Percentiles rank a stretch among this genome's conserved stretches.
Conservation (phyloP, 30 jellyfish, hydroid and myxozoan species). For the Haliclystus octoradiatus region DNA sequence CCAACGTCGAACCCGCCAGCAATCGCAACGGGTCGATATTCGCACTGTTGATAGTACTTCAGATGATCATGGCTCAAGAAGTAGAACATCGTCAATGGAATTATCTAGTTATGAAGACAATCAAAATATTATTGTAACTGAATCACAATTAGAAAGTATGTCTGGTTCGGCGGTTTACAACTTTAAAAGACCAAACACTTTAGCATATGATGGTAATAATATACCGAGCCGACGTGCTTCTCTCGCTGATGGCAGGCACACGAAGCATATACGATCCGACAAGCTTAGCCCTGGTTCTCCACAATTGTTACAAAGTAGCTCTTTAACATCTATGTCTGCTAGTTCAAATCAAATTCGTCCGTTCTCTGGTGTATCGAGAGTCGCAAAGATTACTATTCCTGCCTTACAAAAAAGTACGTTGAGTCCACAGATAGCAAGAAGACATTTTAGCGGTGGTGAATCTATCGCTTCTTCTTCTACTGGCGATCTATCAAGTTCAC, state of each 20-base stretch:
- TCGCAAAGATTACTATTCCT: conserved; percentile 61
- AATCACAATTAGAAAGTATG: neutral
- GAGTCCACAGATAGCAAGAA: conserved; percentile 1
- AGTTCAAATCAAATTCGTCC: conserved; percentile 4
- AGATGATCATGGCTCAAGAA: neutral
- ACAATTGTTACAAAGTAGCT: neutral
- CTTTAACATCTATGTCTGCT: neutral
- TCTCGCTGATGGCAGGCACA: neutral
- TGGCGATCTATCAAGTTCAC: neutral
- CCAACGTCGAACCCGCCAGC: neutral
- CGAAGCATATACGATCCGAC: neutral
- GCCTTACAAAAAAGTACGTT: conserved; percentile 42
- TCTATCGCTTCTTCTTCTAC: neutral
- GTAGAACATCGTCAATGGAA: neutral
- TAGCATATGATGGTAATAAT: neutral
- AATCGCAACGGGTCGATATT: neutral
- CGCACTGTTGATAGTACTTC: neutral
- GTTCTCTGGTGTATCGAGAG: conserved; percentile 56
- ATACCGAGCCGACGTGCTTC: neutral
- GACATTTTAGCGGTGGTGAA: neutral
- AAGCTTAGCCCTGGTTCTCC: neutral
- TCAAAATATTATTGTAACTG: neutral
- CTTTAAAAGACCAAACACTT: neutral
- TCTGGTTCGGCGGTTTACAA: neutral
- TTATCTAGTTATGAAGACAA: neutral